Conservation (phyloP, 2,888 invertebrate species). For the Brachylomia viminalis region DNA sequence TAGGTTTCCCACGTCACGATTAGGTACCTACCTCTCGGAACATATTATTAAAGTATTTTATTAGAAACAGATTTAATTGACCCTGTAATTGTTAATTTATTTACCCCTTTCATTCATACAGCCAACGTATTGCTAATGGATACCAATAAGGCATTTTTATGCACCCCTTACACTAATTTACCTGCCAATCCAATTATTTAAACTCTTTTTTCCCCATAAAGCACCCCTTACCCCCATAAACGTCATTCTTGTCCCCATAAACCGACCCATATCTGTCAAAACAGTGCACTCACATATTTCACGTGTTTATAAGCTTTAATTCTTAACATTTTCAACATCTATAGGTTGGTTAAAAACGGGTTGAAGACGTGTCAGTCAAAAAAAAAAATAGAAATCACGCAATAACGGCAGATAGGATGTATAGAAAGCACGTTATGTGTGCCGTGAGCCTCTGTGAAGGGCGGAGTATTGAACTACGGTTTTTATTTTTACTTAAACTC, state of each 20-base stretch:
- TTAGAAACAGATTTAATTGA: background rate
- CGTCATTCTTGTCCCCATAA: background rate
- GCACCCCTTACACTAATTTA: constrained; percentile 1
- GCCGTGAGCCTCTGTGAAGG: too few relatives aligned
- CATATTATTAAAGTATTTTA: too few relatives aligned
- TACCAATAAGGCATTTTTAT: background rate
- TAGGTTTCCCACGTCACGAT: too few relatives aligned
- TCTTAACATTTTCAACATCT: constrained; percentile 8
- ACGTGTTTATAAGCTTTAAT: constrained; percentile 24
- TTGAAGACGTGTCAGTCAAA: constrained; percentile 20
- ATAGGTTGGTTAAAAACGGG: background rate
- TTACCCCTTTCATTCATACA: background rate
- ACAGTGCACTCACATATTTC: constrained; percentile 20
- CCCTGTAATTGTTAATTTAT: too few relatives aligned
- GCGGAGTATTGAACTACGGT: too few relatives aligned
- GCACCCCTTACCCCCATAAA: background rate
- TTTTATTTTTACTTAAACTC: constrained; percentile 9
- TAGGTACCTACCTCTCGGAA: too few relatives aligned
- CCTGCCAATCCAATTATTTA: background rate
- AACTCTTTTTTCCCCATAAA: constrained; percentile 13
- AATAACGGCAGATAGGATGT: constrained; percentile 15
- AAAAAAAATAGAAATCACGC: constrained; percentile 38
- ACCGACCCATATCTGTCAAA: constrained; percentile 35
- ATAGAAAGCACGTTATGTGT: background rate
- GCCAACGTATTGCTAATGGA: background rate